Evolutionary conservation across 1,140 invertebrate genomes (phyloP).

Genomic region (Lucilia sericata): DNA sequence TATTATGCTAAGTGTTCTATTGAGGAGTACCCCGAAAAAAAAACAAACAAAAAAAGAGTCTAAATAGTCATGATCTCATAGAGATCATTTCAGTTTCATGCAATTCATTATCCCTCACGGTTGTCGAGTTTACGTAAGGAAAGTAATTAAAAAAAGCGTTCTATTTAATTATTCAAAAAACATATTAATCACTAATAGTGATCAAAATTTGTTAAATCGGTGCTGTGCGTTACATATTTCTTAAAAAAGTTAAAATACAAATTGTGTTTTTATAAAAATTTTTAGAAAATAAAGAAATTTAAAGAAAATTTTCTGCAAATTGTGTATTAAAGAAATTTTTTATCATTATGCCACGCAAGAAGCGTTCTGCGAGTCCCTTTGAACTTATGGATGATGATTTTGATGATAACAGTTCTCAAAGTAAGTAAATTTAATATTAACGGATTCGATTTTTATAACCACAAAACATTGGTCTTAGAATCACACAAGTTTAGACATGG

Average conservation of each 20-base stretch:
- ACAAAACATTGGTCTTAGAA: background rate
- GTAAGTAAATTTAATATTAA: conserved; percentile 45
- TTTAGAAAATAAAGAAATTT: conserved; percentile 35
- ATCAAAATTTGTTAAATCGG: background rate
- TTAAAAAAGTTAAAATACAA: background rate
- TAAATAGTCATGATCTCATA: conserved; percentile 28
- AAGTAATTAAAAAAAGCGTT: background rate
- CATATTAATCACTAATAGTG: background rate
- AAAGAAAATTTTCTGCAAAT: conserved; percentile 8
- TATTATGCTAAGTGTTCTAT: background rate
- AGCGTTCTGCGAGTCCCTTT: conserved; percentile 58
- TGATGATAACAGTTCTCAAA: conserved; percentile 63
- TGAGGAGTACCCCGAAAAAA: too few relatives aligned
- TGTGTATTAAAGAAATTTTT: background rate
- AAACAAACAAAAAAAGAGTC: background rate
- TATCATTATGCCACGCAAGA: conserved; percentile 64
- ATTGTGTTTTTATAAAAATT: background rate
- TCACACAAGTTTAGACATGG: too few relatives aligned
- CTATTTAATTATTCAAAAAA: background rate
- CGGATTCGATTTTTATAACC: too few relatives aligned
- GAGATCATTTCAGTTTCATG: conserved; percentile 26
- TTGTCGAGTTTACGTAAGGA: conserved; percentile 12
- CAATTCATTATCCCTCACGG: conserved; percentile 23
- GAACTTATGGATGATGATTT: conserved; percentile 65
- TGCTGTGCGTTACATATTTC: too few relatives aligned